A percentile compares a stretch with the other conserved stretches of the same genome.
Evolutionary conservation across 2,888 invertebrate species (phyloP).

Genomic region (Sipha maydis): DNA sequence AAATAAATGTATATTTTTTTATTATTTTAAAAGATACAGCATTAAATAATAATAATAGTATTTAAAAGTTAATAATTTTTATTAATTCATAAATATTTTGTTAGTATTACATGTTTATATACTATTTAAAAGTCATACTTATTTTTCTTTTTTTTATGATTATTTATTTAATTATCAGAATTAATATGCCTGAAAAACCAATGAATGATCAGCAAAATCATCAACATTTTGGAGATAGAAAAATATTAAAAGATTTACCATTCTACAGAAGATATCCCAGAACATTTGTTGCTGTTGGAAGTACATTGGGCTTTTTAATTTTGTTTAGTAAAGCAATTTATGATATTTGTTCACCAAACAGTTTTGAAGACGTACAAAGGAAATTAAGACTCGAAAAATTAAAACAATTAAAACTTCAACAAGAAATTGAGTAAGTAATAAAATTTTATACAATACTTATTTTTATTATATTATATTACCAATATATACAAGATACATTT

Average conservation of each 20-base stretch:
- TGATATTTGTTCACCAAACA: conserved; percentile 70
- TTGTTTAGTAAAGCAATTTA: conserved; percentile 80
- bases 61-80: no score
- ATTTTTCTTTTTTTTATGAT: not conserved
- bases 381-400: conserved; percentile 29
- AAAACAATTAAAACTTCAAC: conserved; percentile 48
- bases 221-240: conserved; percentile 34
- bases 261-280: conserved; percentile 75
- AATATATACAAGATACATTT: no score
- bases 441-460: not conserved
- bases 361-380: conserved; percentile 65
- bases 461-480: not conserved
- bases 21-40: no score
- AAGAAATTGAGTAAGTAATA: conserved; percentile 39
- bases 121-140: no score
- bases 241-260: conserved; percentile 70
- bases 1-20: no score
- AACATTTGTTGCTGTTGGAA: conserved; percentile 68
- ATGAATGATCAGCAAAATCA: not conserved
- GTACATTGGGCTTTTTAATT: conserved; percentile 69
- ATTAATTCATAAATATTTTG: no score
- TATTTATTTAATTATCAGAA: not conserved
- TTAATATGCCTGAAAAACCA: conserved; percentile 29
- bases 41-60: no score
- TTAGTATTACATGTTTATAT: no score